These are phyloP conservation scores for Scalopus aquaticus DNA, from an alignment of 2,113 vertebrate species.

Conservation along the genomic window DNA sequence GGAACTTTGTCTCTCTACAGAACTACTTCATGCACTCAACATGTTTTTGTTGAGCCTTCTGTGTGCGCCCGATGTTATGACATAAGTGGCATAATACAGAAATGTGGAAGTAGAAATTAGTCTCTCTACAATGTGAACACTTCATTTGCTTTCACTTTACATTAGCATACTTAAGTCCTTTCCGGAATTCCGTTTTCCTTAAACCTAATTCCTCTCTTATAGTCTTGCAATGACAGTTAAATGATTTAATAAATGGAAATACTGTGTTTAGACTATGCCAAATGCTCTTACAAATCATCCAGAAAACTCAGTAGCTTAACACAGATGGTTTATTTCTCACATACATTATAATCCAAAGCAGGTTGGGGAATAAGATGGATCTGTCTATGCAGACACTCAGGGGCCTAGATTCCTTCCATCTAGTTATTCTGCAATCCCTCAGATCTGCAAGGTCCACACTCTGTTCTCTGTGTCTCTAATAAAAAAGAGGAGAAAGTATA, in stretches of 20 bases:
- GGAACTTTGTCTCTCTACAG: not conserved
- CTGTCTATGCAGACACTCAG: not conserved
- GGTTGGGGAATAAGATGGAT: not conserved
- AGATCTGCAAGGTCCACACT: not conserved
- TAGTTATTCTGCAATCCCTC: not conserved
- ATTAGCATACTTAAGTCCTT: not conserved
- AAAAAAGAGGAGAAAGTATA: not conserved
- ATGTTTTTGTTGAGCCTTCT: not conserved
- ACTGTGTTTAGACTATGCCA: not conserved
- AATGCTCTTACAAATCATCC: not conserved
- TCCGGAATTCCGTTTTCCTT: not conserved
- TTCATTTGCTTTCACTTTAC: not conserved
- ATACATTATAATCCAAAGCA: not conserved
- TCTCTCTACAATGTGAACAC: not conserved
- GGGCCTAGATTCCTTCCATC: not conserved
- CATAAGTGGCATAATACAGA: not conserved
- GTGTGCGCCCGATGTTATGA: not conserved
- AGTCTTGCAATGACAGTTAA: not conserved
- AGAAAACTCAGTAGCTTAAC: not conserved
- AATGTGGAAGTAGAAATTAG: not conserved
- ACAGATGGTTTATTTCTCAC: not conserved
- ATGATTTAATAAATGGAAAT: not conserved
- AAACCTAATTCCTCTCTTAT: not conserved
- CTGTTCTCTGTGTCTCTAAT: not conserved
- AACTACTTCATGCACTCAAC: not conserved